Evolutionary conservation across 1,140 invertebrate genomes (phyloP), one percentile per base, ranked within the genome.

Genomic region (Trichomalopsis sarcophagae): DNA sequence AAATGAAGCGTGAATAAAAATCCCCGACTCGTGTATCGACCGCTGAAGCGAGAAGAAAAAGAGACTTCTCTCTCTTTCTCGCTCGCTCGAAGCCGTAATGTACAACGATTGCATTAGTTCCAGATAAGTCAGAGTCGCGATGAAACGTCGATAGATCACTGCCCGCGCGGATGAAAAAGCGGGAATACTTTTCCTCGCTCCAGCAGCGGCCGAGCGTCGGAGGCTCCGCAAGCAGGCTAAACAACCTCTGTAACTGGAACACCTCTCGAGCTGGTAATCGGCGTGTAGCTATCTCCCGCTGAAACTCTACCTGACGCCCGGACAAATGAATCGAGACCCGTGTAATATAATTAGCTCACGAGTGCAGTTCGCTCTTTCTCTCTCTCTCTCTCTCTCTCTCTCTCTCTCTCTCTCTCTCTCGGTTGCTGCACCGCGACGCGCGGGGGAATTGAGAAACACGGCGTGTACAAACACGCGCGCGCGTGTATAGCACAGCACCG

Each of bases 291-390:
- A 40, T 73, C 79, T 47, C 62, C 23, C 30, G 36, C 30, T n/a
- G 66, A 47, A 73, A 73, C 44, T 55, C 44, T 6, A 50, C n/a
- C 76, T 33, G 76, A 36, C 74, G 74, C 74, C 17, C 14, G 40
- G 74, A 69, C 66, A 71, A 68, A 69, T 69, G 79, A 81, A 68
- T 33, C 68, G 80, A 73, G 79, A 55, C 7, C 50, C 36, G 69
- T 33, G 44, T 74, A 82, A 82, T 74, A 36, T 55, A 74, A 82
- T 82, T 82, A 82, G 68, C 62, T 4, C 27, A 10, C 9, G 55
- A 62, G 55, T 14, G 13, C 10, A 13, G 9, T 4, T 50, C 6
- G 33, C 44, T 47, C 44, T 47, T 9, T 47, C 11, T 47, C 50
- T 17, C 50, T 14, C 50, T 55, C 50, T 55, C 50, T 55, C 55